Evolutionary conservation across 2,888 invertebrate genomes (phyloP).

Genomic region (Pyrocoelia pectoralis): DNA sequence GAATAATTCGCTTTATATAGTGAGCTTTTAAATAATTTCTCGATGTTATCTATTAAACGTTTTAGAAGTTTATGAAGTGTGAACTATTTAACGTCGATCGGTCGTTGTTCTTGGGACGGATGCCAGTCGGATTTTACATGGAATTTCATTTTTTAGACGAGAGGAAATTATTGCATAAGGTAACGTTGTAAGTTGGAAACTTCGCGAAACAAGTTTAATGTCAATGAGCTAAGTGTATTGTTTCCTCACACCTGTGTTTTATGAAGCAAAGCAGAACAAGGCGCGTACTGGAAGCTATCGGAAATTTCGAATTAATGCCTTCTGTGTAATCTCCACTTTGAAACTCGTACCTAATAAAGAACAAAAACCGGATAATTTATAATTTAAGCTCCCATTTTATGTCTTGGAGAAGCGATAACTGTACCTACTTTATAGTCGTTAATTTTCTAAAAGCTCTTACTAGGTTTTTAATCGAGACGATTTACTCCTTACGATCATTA

Average conservation of each 20-base stretch:
- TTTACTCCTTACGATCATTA: conserved; percentile 15
- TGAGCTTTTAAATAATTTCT: background rate
- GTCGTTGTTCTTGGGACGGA: background rate
- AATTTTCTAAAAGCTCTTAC: conserved; percentile 42
- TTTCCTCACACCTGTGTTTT: conserved; percentile 42
- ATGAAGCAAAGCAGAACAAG: conserved; percentile 35
- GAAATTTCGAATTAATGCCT: conserved; percentile 54
- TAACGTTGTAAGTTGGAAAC: conserved; percentile 25
- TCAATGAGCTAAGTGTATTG: conserved; percentile 43
- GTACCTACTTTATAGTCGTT: conserved; percentile 48
- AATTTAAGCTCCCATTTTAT: conserved; percentile 48
- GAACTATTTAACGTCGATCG: background rate
- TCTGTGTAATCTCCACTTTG: conserved; percentile 52
- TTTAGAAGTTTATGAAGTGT: background rate
- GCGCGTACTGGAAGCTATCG: conserved; percentile 43
- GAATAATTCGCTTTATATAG: background rate
- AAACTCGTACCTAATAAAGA: conserved; percentile 49
- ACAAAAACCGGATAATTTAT: conserved; percentile 47
- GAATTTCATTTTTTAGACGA: conserved; percentile 12
- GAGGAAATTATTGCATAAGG: conserved; percentile 28
- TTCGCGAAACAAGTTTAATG: conserved; percentile 38
- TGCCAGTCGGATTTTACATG: background rate
- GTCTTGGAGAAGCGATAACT: conserved; percentile 47
- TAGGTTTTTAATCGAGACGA: conserved; percentile 30
- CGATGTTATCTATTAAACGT: background rate